These are phyloP conservation scores for Dyspetes luteomarginatus DNA, from an alignment of 2,888 invertebrate genomes.

Conservation along the genomic window DNA sequence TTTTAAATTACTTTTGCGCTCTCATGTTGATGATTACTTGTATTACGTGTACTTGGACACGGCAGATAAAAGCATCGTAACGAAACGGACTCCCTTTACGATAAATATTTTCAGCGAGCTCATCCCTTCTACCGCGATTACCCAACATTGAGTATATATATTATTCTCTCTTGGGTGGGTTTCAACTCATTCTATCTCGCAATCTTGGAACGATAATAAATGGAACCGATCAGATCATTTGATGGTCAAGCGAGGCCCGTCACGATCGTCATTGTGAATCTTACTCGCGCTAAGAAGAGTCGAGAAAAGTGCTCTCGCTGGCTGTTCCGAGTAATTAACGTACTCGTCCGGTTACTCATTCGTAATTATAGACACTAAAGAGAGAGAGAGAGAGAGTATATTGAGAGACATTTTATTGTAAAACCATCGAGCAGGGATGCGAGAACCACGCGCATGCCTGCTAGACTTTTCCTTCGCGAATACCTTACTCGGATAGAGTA, in stretches of 20 bases:
- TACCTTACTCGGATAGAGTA: conserved; percentile 47
- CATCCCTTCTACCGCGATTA: conserved; percentile 17
- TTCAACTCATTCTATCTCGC: neutral
- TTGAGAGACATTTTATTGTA: neutral
- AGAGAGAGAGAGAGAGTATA: conserved; percentile 24
- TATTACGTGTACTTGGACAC: too few species aligned
- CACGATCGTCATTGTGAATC: neutral
- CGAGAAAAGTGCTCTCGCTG: neutral
- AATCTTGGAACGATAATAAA: conserved; percentile 10
- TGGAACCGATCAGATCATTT: conserved; percentile 39
- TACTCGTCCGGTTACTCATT: conserved; percentile 48
- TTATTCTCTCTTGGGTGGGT: conserved; percentile 38
- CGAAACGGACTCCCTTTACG: too few species aligned
- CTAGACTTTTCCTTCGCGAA: conserved; percentile 25
- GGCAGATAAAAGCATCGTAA: too few species aligned
- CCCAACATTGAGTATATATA: neutral
- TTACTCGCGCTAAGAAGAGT: conserved; percentile 1
- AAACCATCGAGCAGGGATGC: neutral
- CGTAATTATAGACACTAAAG: conserved; percentile 50
- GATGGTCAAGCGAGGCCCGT: too few species aligned
- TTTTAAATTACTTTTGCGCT: too few species aligned
- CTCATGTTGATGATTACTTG: too few species aligned
- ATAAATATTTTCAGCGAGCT: conserved; percentile 43
- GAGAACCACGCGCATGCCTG: neutral
- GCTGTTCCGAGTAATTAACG: conserved; percentile 53